Percentiles rank a stretch among this genome's conserved stretches.
phyloP scores from a whole-genome alignment of 2,797 vertebrate genomes.

The Aeoliscus strigatus region DNA sequence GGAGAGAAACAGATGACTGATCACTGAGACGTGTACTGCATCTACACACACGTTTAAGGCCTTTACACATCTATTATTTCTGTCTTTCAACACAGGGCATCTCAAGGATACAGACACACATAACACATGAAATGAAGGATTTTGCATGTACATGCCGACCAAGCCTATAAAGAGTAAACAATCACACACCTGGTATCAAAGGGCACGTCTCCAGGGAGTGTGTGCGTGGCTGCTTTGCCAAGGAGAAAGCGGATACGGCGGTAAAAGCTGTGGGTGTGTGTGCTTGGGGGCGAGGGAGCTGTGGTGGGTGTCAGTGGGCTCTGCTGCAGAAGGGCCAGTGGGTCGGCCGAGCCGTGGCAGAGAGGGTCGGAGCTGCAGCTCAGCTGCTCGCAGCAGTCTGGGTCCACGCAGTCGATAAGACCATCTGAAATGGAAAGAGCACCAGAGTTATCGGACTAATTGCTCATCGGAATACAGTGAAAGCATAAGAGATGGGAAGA shows the following conservation, averaged over 20 bases:
- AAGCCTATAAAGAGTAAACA: conserved; percentile 34
- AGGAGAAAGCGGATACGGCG: conserved; percentile 89
- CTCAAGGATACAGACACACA: conserved; percentile 24
- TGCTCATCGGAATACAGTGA: too few species aligned
- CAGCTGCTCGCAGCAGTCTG: conserved; percentile 90
- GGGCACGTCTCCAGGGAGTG: conserved; percentile 85
- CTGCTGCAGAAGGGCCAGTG: conserved; percentile 87
- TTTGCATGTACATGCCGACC: conserved; percentile 17
- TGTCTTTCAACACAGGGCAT: conserved; percentile 14
- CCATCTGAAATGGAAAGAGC: conserved; percentile 77
- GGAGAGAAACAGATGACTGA: too few species aligned
- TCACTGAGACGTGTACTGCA: too few species aligned
- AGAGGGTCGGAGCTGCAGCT: conserved; percentile 85
- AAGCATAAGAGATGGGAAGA: too few species aligned
- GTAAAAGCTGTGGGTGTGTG: conserved; percentile 77
- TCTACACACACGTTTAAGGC: conserved; percentile 22
- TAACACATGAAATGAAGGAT: conserved; percentile 23
- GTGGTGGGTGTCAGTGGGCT: conserved; percentile 72
- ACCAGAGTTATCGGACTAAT: too few species aligned
- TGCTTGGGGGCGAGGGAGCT: conserved; percentile 59
- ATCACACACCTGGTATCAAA: conserved; percentile 87
- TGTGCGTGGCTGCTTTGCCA: conserved; percentile 88
- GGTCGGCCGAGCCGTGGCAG: conserved; percentile 91
- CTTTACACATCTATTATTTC: too few species aligned
- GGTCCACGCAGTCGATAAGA: conserved; percentile 90